Base-by-base conservation (phyloP, 2,797 vertebrate species). In the Sebastiscus albofasciatus region DNA sequence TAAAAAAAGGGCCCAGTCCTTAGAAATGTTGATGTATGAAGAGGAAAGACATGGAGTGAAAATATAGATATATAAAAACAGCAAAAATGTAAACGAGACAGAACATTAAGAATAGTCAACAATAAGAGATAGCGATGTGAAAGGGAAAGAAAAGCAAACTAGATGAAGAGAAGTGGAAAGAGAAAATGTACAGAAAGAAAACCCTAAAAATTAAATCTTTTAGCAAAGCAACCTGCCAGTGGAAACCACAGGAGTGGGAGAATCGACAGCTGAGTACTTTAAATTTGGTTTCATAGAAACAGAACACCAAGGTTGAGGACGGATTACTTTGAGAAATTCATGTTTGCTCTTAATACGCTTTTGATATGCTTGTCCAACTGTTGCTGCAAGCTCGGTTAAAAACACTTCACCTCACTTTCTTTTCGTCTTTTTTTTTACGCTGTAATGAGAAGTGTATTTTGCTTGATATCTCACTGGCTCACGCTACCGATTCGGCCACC, bases 371-470 rank as follows among this genome's bases (percentile, higher is more conserved):
- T 78, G 74, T 75, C 73, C 67, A 71, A 65, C 69, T 77, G 67
- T 80, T 82, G 72, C 67, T 68, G 34, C 0, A 12, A 39, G 74
- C 68, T 56, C 1, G 1, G 14, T 52, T 14, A 14, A 59, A 75
- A 60, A 33, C 71, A 74, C 71, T 42, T 42, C 14, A 13, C 39
- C 39, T 42, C 39, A 42, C 39, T 1, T 42, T 67, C 59, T 67
- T 8, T 60, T 80, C 36, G 80, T 73, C 79, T 80, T 77, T 61
- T 79, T 88, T 88, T 79, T 87, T 74, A 78, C 2, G 22, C 39
- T 14, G 73, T 84, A 90, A 87, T 87, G 78, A 87, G 67, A 70
- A 72, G 34, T 56, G 67, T 14, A 42, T 72, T 79, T 78, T 31
- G 26, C 52, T 29, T 72, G 70, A 75, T 79, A 89, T 88, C 84